Evolutionary conservation across 2,113 vertebrate species (phyloP), one percentile per base, ranked within the genome.

Genomic region (Sceloporus tristichus): DNA sequence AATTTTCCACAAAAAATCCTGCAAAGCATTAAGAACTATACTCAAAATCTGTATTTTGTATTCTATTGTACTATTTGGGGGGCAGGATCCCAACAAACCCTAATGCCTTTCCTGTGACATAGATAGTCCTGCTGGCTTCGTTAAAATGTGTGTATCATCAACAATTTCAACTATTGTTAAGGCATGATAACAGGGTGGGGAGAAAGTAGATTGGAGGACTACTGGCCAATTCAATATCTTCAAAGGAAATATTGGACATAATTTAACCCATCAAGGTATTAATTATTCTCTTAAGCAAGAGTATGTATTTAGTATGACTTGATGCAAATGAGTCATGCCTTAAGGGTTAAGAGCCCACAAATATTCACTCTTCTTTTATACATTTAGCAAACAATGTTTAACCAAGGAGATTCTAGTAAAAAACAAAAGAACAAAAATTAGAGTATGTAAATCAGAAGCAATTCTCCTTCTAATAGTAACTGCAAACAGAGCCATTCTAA

Each of bases 21-120:
- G 70, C 34, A 14, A 87, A 76, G 38, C 59, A 38, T 9, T 71
- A 71, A 38, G 42, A 38, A 87, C 88, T 71, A 81, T 23, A 85
- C 9, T 66, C 40, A 80, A 65, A 62, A 77, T 65, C 25, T 34
- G 13, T 56, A 40, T 18, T 85, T 42, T 54, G 21, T 74, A 71
- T 84, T 77, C 19, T 25, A 40, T 65, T 66, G 38, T 71, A n/a
- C 6, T 70, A 5, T 48, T 13, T 14, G 25, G 34, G 19, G 21
- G 40, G 38, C 40, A 62, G 38, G 18, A n/a, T 42, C 21, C 38
- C 40, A 42, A 38, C 53, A 29, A 71, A 59, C 2, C 25, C 27
- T 25, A 10, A 40, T 53, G 11, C 40, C 66, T 66, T 40, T 21
- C 48, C 14, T 42, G 42, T 59, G 21, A 23, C 40, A 6, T 25